phyloP scores from a whole-genome alignment of 2,888 invertebrate species.

The Clunio marinus region DNA sequence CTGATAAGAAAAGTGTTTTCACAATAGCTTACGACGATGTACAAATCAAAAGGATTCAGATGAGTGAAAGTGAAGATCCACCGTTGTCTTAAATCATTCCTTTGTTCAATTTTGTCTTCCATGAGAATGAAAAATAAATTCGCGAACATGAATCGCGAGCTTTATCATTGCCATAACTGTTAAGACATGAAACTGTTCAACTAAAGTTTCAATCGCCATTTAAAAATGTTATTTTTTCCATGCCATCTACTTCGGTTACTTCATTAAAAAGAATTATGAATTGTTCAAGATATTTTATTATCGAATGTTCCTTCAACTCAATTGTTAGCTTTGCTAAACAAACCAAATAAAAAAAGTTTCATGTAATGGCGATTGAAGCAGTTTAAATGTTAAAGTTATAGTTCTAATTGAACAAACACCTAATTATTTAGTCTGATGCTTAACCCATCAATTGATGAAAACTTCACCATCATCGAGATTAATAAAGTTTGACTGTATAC shows the following conservation, averaged over 20 bases:
- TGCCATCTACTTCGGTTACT: background rate
- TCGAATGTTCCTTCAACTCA: slow-evolving; percentile 15
- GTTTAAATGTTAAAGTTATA: too few species aligned
- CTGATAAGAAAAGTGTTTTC: slow-evolving; percentile 88
- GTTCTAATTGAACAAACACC: background rate
- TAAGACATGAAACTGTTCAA: slow-evolving; percentile 9
- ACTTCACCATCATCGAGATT: too few species aligned
- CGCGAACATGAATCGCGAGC: background rate
- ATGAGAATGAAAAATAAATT: background rate
- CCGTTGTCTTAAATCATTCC: slow-evolving; percentile 53
- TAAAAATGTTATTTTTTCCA: background rate
- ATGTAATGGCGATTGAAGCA: background rate
- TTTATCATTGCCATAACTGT: slow-evolving; percentile 21
- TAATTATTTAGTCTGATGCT: too few species aligned
- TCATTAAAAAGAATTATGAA: background rate
- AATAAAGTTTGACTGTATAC: too few species aligned
- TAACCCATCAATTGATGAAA: too few species aligned
- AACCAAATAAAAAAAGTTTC: background rate
- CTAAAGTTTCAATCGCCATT: background rate
- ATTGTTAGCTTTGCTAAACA: slow-evolving; percentile 12
- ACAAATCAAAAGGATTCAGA: slow-evolving; percentile 72
- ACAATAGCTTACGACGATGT: slow-evolving; percentile 90
- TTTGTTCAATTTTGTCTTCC: slow-evolving; percentile 20
- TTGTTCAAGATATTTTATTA: background rate
- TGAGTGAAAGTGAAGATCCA: slow-evolving; percentile 67